Conservation (phyloP, 2,797 vertebrate species). For the Lagorchestes hirsutus region DNA sequence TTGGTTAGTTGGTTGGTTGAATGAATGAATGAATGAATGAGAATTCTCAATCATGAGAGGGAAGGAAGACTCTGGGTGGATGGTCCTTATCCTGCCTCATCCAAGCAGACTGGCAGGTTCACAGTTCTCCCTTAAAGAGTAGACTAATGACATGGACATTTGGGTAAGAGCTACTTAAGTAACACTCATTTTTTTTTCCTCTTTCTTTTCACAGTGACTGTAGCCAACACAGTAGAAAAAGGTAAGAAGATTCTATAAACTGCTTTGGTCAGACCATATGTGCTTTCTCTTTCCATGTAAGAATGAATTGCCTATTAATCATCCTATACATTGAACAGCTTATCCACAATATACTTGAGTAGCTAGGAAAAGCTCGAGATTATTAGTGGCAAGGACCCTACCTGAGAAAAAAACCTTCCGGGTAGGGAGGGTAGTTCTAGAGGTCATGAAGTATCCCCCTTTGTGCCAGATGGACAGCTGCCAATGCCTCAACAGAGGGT, state of each 20-base stretch:
- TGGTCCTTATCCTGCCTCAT: constrained; percentile 33
- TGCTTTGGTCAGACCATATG: constrained; percentile 35
- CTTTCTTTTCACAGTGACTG: constrained; percentile 90
- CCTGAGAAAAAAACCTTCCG: constrained; percentile 38
- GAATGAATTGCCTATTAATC: constrained; percentile 48
- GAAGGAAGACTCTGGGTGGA: not conserved
- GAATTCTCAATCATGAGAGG: not conserved
- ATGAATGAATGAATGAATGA: not conserved
- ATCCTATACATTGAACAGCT: constrained; percentile 43
- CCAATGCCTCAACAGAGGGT: constrained; percentile 12
- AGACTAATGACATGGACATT: constrained; percentile 49
- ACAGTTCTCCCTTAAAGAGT: constrained; percentile 41
- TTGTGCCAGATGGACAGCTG: constrained; percentile 24
- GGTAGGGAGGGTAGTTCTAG: not conserved
- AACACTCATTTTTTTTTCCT: constrained; percentile 61
- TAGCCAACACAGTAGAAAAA: constrained; percentile 93
- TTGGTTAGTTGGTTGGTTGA: not conserved
- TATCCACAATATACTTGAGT: constrained; percentile 39
- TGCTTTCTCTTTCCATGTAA: constrained; percentile 27
- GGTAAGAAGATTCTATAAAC: constrained; percentile 85
- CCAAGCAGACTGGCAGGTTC: constrained; percentile 31
- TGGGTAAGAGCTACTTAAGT: constrained; percentile 53
- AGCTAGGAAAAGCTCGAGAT: constrained; percentile 40
- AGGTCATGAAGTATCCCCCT: not conserved
- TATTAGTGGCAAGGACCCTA: constrained; percentile 37